Evolutionary conservation across 2,888 invertebrate genomes (phyloP).

Genomic region (Boloria euphrosyne): DNA sequence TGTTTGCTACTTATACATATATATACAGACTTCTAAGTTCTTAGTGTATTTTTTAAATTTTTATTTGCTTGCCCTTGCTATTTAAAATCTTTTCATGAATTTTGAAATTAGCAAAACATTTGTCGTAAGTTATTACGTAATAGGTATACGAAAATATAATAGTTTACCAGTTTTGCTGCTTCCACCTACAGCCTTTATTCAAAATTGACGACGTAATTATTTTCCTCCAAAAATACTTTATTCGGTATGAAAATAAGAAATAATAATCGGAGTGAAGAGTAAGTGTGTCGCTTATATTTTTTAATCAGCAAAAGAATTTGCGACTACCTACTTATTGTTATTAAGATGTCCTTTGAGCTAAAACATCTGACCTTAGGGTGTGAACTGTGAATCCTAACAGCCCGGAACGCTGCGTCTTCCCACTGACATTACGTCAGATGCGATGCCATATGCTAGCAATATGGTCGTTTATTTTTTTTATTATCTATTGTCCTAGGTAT

Average conservation of each 20-base stretch:
- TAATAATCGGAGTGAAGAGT: not conserved
- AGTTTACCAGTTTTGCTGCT: too few species aligned
- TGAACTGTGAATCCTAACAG: constrained; percentile 20
- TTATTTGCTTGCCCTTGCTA: too few species aligned
- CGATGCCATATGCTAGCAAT: constrained; percentile 18
- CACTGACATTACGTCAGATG: constrained; percentile 24
- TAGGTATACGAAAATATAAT: too few species aligned
- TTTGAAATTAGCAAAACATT: too few species aligned
- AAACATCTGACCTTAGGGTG: constrained; percentile 24
- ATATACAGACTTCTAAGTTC: too few species aligned
- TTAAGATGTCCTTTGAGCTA: constrained; percentile 19
- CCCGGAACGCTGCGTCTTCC: constrained; percentile 34
- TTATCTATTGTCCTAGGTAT: not conserved
- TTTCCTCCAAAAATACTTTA: too few species aligned
- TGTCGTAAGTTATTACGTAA: too few species aligned
- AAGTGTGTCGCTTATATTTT: not conserved
- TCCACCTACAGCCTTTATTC: too few species aligned
- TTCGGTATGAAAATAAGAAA: not conserved
- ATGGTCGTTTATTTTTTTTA: constrained; percentile 14
- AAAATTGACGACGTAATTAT: too few species aligned
- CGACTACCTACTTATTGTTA: not conserved
- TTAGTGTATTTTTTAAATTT: too few species aligned
- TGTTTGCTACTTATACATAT: too few species aligned
- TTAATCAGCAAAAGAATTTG: not conserved
- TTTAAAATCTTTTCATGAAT: too few species aligned